Evolutionary conservation across 2,797 vertebrate species (phyloP).

Genomic region (Crypturellus tataupa): DNA sequence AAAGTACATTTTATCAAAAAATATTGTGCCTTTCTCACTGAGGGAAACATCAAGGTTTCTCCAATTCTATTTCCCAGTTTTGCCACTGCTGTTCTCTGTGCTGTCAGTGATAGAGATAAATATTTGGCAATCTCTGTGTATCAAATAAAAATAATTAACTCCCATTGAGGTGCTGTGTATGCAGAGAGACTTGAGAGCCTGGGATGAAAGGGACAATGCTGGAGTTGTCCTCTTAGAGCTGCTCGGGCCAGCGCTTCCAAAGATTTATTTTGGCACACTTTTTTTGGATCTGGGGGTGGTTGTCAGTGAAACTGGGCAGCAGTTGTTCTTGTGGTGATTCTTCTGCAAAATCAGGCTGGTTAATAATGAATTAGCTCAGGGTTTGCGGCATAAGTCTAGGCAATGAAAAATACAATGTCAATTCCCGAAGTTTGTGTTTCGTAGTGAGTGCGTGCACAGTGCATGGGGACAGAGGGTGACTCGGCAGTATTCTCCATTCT

Average conservation of each 20-base stretch:
- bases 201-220: background rate
- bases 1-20: background rate
- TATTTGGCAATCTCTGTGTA: background rate
- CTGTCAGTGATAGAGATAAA: background rate
- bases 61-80: background rate
- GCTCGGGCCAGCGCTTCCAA: background rate
- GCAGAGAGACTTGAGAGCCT: background rate
- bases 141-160: background rate
- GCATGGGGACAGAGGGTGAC: background rate
- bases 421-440: slow-evolving; percentile 28
- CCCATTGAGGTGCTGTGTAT: background rate
- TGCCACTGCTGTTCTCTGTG: background rate
- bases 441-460: background rate
- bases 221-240: background rate
- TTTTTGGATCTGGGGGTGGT: background rate
- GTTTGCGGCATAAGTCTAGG: background rate
- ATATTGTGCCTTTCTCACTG: background rate
- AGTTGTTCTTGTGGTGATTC: background rate
- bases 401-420: background rate
- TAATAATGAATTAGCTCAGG: background rate
- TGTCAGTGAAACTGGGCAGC: background rate
- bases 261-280: background rate
- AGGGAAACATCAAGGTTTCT: background rate
- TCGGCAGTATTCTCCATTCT: slow-evolving; percentile 4
- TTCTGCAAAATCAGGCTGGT: background rate